Conservation (phyloP, 1,140 invertebrate species). For the Bombus consobrinus region DNA sequence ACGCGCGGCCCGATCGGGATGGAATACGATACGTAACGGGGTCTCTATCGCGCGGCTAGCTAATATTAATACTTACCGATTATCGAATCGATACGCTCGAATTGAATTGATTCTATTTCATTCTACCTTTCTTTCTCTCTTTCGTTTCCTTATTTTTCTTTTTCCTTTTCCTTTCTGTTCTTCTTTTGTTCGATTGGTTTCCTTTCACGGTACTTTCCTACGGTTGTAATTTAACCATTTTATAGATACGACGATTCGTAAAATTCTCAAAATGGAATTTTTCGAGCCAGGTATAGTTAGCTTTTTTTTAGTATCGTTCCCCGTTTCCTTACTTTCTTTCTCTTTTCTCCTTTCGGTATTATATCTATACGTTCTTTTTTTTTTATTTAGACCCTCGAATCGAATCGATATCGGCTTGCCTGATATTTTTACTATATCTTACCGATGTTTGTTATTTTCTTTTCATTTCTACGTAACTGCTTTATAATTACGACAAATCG, state of each 20-base stretch:
- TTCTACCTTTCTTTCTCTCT: background rate
- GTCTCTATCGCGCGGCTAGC: background rate
- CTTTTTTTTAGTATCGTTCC: background rate
- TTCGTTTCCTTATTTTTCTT: background rate
- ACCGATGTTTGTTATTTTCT: background rate
- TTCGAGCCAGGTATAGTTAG: background rate
- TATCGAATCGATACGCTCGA: background rate
- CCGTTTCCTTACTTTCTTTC: background rate
- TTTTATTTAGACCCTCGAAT: constrained; percentile 1
- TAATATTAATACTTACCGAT: background rate
- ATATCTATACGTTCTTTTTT: background rate
- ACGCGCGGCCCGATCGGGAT: background rate
- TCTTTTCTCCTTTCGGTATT: background rate
- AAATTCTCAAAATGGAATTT: background rate
- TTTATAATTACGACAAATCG: background rate
- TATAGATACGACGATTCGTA: background rate
- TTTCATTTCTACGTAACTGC: background rate
- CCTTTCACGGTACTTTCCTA: background rate
- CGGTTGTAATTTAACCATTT: background rate
- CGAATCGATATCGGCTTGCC: constrained; percentile 5
- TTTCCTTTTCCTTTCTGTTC: background rate
- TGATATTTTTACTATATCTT: background rate
- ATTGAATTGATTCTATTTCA: background rate
- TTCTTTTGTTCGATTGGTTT: background rate
- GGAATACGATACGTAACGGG: constrained; percentile 6